phyloP scores from a whole-genome alignment of 2,888 invertebrate genomes.

The Euzophera pinguis region DNA sequence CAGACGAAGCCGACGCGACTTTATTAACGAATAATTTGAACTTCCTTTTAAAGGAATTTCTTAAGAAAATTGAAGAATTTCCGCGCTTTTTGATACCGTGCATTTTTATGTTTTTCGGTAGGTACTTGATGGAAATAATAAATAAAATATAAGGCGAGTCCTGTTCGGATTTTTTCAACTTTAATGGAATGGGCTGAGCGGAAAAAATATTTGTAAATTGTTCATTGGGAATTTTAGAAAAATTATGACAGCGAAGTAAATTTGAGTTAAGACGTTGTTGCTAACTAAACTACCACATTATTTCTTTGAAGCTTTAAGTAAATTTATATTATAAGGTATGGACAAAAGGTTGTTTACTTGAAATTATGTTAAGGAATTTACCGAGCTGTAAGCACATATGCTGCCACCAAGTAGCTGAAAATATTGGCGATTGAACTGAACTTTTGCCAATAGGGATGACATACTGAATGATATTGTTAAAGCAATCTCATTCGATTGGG shows the following conservation, averaged over 20 bases:
- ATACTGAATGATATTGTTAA: too few relatives aligned
- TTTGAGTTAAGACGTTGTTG: neutral
- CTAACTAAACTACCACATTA: neutral
- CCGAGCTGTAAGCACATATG: too few relatives aligned
- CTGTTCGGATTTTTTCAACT: conserved; percentile 39
- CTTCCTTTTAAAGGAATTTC: conserved; percentile 55
- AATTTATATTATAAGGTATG: too few relatives aligned
- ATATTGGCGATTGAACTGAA: too few relatives aligned
- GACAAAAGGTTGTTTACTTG: too few relatives aligned
- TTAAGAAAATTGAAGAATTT: conserved; percentile 68
- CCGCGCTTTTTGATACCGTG: conserved; percentile 49
- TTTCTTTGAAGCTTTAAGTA: neutral
- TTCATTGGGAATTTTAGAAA: conserved; percentile 42
- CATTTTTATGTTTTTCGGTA: conserved; percentile 30
- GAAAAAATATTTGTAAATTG: conserved; percentile 34
- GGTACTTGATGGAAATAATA: conserved; percentile 39
- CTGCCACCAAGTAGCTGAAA: too few relatives aligned
- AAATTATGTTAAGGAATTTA: too few relatives aligned
- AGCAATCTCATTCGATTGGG: too few relatives aligned
- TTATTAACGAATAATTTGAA: conserved; percentile 71
- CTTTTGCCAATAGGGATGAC: too few relatives aligned
- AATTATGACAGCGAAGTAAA: conserved; percentile 14
- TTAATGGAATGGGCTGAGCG: conserved; percentile 40
- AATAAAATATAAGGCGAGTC: conserved; percentile 49
- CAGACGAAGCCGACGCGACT: conserved; percentile 44